Conservation (phyloP, 1,140 invertebrate species). For the Harlomillsia oculata region DNA sequence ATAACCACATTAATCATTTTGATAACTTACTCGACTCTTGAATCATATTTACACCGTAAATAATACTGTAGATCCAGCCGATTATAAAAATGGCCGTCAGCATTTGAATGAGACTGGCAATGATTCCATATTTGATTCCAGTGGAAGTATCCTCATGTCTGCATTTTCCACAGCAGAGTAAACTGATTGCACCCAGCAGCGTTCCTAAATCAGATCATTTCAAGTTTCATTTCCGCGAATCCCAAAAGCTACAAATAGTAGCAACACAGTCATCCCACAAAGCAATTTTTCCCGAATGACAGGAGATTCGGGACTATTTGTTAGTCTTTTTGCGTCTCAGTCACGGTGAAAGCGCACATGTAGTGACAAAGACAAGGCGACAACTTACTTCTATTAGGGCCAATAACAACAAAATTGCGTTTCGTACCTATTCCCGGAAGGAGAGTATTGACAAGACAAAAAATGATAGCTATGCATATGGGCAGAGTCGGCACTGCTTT, state of each 20-base stretch:
- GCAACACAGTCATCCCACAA: too few species aligned
- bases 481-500: conserved; percentile 47
- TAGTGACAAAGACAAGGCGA: too few species aligned
- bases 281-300: too few species aligned
- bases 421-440: conserved; percentile 44
- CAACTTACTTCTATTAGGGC: too few species aligned
- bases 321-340: too few species aligned
- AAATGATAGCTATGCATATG: conserved; percentile 41
- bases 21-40: conserved; percentile 43
- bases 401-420: too few species aligned
- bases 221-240: too few species aligned
- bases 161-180: conserved; percentile 44
- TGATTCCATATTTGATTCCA: conserved; percentile 43
- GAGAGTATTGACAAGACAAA: conserved; percentile 44
- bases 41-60: conserved; percentile 47
- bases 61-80: conserved; percentile 49
- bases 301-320: too few species aligned
- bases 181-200: conserved; percentile 42
- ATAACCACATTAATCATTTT: too few species aligned
- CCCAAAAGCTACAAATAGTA: too few species aligned
- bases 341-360: too few species aligned
- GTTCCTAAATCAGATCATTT: too few species aligned
- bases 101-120: conserved; percentile 41
- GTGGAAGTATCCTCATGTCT: conserved; percentile 37
- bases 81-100: conserved; percentile 44